phyloP scores from a whole-genome alignment of 2,797 vertebrate species.

The Pelobates cultripes region DNA sequence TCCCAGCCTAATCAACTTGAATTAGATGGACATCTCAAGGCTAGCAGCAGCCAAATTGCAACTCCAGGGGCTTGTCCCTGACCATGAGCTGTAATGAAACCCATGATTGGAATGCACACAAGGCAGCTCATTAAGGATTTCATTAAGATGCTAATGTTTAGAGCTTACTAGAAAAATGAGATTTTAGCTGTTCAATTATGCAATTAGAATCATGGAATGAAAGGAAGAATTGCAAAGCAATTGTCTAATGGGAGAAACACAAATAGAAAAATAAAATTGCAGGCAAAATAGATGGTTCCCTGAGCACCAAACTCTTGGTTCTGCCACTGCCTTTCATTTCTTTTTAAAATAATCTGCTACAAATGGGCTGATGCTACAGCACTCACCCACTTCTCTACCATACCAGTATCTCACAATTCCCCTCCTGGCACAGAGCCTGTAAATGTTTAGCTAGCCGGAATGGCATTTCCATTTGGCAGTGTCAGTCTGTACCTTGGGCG shows the following conservation, averaged over 20 bases:
- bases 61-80: conserved; percentile 26
- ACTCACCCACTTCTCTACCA: neutral
- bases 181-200: conserved; percentile 78
- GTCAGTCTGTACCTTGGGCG: too few relatives aligned
- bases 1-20: conserved; percentile 7
- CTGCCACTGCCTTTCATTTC: conserved; percentile 7
- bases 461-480: too few relatives aligned
- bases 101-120: conserved; percentile 44
- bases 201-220: conserved; percentile 80
- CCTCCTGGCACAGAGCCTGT: too few relatives aligned
- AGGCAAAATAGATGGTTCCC: conserved; percentile 23
- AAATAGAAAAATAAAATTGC: conserved; percentile 68
- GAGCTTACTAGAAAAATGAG: conserved; percentile 82
- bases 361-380: neutral
- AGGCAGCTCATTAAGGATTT: conserved; percentile 79
- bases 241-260: conserved; percentile 74
- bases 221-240: conserved; percentile 73
- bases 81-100: conserved; percentile 20
- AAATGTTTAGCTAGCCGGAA: too few relatives aligned
- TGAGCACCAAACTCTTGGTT: neutral
- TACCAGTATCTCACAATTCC: neutral
- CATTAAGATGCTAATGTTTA: conserved; percentile 84
- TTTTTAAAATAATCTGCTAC: neutral
- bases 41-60: conserved; percentile 24
- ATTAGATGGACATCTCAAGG: conserved; percentile 32